Evolutionary conservation across 2,888 invertebrate genomes (phyloP).

Genomic region (Chydorus sphaericus): DNA sequence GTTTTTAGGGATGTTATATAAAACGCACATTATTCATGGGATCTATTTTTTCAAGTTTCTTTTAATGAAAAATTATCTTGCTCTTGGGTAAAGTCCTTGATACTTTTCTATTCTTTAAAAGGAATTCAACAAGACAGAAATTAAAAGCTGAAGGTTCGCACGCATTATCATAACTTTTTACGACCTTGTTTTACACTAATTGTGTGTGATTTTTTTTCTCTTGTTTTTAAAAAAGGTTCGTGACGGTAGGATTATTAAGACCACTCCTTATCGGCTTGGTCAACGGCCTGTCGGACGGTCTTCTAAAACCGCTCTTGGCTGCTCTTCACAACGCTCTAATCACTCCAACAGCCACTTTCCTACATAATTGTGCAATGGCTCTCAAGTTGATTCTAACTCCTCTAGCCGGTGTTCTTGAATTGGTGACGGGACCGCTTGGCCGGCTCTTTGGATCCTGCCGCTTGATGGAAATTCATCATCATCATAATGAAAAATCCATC

Average conservation of each 20-base stretch:
- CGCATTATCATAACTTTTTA: not conserved
- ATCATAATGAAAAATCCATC: not conserved
- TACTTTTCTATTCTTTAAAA: too few relatives aligned
- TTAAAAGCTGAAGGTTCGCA: not conserved
- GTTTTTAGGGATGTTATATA: too few relatives aligned
- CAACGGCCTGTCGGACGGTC: conserved; percentile 10
- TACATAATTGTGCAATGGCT: conserved; percentile 5
- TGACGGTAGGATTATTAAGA: conserved; percentile 8
- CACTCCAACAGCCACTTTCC: not conserved
- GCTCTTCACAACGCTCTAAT: conserved; percentile 8
- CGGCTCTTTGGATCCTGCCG: conserved; percentile 3
- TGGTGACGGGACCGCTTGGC: not conserved
- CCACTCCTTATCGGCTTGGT: conserved; percentile 8
- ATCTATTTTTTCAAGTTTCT: too few relatives aligned
- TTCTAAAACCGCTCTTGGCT: conserved; percentile 7
- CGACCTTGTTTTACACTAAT: not conserved
- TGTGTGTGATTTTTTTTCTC: too few relatives aligned
- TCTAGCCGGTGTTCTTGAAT: not conserved
- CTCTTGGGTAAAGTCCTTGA: too few relatives aligned
- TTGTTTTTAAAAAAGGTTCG: conserved; percentile 10
- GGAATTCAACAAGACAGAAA: not conserved
- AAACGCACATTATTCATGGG: too few relatives aligned
- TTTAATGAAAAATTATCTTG: too few relatives aligned
- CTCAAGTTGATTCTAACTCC: conserved; percentile 2
- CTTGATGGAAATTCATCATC: conserved; percentile 5